A percentile compares a stretch with the other conserved stretches of the same genome.
Conservation (phyloP, 2,113 vertebrate genomes). For the Rhagologus leucostigma region DNA sequence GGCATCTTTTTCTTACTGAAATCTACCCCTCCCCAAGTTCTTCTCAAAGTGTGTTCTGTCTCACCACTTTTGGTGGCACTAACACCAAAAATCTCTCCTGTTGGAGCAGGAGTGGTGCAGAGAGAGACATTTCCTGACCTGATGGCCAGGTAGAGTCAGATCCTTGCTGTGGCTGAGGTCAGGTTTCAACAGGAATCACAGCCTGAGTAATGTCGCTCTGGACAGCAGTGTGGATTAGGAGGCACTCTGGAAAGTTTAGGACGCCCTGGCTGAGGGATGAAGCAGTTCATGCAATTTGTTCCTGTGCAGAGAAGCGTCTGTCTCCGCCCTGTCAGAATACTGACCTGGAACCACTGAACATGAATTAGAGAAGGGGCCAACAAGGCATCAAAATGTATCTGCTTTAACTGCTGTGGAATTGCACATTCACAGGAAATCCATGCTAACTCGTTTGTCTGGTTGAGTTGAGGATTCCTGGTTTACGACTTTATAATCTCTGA, state of each 20-base stretch:
- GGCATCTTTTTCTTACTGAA: not conserved
- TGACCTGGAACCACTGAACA: not conserved
- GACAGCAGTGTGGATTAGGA: not conserved
- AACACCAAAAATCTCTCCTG: not conserved
- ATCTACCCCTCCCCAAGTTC: not conserved
- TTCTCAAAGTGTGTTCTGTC: not conserved
- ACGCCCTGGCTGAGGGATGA: not conserved
- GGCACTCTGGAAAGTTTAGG: not conserved
- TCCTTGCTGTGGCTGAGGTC: not conserved
- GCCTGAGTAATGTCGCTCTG: not conserved
- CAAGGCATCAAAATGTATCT: not conserved
- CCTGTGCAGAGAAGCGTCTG: not conserved
- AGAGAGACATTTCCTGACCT: not conserved
- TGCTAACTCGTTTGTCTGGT: not conserved
- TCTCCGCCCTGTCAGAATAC: not conserved
- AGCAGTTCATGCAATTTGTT: not conserved
- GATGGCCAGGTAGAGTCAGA: not conserved
- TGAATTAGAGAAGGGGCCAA: rapidly evolving
- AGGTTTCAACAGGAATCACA: not conserved
- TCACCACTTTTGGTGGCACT: not conserved
- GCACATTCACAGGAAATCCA: not conserved
- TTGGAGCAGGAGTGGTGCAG: not conserved
- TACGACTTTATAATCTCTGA: not conserved
- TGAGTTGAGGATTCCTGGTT: not conserved
- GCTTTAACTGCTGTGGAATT: not conserved